These are phyloP conservation scores for Biston stratarius DNA, from an alignment of 2,888 invertebrate genomes.

Conservation along the genomic window DNA sequence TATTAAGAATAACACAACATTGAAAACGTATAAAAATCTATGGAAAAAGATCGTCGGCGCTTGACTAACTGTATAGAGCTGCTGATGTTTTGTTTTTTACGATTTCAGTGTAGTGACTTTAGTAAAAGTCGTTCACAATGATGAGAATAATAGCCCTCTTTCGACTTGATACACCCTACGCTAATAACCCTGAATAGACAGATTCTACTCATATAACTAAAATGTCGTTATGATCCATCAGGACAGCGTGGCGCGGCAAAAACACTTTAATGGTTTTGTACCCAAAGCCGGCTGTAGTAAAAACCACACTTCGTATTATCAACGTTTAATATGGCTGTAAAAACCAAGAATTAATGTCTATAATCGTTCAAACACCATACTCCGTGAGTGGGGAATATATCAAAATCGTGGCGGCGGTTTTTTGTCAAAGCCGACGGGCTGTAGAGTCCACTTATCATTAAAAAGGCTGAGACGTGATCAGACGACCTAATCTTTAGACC, in stretches of 20 bases:
- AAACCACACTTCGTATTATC: constrained; percentile 34
- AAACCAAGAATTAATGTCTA: constrained; percentile 46
- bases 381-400: constrained; percentile 50
- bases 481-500: constrained; percentile 28
- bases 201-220: constrained; percentile 1
- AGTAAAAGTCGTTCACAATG: no score
- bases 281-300: constrained; percentile 31
- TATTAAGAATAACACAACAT: no score
- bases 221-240: constrained; percentile 31
- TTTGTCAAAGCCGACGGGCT: constrained; percentile 49
- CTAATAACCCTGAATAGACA: no score
- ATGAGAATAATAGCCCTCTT: no score
- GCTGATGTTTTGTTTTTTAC: no score
- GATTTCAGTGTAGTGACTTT: no score
- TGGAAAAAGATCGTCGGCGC: no score
- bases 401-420: constrained; percentile 54
- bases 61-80: no score
- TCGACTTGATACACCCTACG: no score
- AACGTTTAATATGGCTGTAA: constrained; percentile 41
- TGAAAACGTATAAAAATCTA: no score
- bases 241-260: constrained; percentile 22
- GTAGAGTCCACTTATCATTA: constrained; percentile 34
- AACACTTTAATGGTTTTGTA: constrained; percentile 35
- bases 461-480: constrained; percentile 26
- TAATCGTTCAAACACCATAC: constrained; percentile 46